Conservation (phyloP, 2,797 vertebrate species). For the Coregonus sp. region DNA sequence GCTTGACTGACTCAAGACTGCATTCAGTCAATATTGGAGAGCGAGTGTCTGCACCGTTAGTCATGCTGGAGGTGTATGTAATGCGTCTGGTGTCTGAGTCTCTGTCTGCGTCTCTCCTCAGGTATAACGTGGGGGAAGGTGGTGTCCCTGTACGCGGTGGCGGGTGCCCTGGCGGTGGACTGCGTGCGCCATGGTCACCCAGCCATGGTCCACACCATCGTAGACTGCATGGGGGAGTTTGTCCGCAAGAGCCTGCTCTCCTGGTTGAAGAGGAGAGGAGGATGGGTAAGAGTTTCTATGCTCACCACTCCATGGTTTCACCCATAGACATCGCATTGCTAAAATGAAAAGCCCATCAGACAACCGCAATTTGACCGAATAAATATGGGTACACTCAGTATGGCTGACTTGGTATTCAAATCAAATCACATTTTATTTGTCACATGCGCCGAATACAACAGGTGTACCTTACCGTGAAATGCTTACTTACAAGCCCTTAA, state of each 20-base stretch:
- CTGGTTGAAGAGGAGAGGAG: conserved; percentile 90
- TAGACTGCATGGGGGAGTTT: conserved; percentile 96
- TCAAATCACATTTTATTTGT: too few relatives aligned
- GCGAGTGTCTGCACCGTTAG: not conserved
- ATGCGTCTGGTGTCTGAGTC: not conserved
- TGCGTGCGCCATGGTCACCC: conserved; percentile 91
- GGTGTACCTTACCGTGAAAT: too few relatives aligned
- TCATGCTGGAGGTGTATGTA: not conserved
- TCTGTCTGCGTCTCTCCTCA: conserved; percentile 48
- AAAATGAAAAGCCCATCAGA: not conserved
- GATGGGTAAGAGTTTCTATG: conserved; percentile 85
- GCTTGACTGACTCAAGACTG: not conserved
- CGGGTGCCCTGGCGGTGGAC: conserved; percentile 90
- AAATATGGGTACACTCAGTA: too few relatives aligned
- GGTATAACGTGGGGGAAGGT: conserved; percentile 98
- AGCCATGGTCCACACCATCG: conserved; percentile 90
- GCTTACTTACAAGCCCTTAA: too few relatives aligned
- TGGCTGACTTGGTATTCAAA: too few relatives aligned
- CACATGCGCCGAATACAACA: too few relatives aligned
- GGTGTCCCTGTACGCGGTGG: conserved; percentile 92
- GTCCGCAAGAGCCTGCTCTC: conserved; percentile 88
- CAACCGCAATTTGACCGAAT: not conserved
- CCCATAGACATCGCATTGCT: not conserved
- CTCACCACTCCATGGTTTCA: not conserved
- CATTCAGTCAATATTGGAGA: not conserved